Conservation (phyloP, 2,888 invertebrate genomes). For the Drosophila basisetae region DNA sequence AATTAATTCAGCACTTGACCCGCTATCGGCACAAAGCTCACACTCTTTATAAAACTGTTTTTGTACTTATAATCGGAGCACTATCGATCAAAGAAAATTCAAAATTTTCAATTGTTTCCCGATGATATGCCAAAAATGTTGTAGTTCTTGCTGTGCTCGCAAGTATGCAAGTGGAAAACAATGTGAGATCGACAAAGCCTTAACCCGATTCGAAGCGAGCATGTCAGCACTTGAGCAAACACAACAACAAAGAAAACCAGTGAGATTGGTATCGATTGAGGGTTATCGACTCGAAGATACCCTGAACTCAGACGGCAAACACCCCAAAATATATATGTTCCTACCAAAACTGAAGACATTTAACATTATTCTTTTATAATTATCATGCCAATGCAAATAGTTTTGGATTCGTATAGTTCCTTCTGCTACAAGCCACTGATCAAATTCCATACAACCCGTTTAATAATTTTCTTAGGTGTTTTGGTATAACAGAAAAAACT, state of each 20-base stretch:
- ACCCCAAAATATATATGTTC: not conserved
- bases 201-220: conserved; percentile 22
- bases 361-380: not conserved
- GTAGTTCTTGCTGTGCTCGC: conserved; percentile 19
- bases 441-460: not conserved
- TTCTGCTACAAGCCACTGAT: not conserved
- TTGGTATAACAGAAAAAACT: conserved; percentile 12
- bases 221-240: conserved; percentile 38
- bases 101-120: conserved; percentile 27
- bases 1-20: not conserved
- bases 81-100: conserved; percentile 30
- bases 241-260: conserved; percentile 27
- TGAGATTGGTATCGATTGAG: too few species aligned
- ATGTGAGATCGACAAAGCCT: conserved; percentile 37
- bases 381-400: not conserved
- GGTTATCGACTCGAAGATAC: not conserved
- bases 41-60: not conserved
- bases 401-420: not conserved
- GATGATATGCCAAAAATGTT: conserved; percentile 14
- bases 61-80: not conserved
- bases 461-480: not conserved
- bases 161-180: conserved; percentile 52
- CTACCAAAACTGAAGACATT: not conserved
- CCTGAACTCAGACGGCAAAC: not conserved
- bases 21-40: not conserved